Percentiles rank a stretch among this genome's conserved stretches.
phyloP scores from a whole-genome alignment of 2,113 vertebrate species.

The Myotis lucifugus region DNA sequence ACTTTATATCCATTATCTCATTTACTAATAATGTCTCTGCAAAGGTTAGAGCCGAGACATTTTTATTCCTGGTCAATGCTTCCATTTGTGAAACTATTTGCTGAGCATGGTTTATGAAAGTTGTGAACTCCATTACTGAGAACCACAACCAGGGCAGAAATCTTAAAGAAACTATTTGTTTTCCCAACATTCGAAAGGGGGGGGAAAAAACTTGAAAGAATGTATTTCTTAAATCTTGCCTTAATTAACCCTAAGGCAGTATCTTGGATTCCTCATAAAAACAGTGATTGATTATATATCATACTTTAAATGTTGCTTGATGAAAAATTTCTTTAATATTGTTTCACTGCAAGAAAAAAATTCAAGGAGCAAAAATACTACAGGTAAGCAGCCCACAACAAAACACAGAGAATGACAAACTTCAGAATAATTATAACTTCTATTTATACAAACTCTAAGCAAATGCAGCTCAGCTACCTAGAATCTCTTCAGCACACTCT shows the following conservation, averaged over 20 bases:
- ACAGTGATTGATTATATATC: neutral
- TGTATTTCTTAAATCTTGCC: neutral
- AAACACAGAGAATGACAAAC: neutral
- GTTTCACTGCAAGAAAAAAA: neutral
- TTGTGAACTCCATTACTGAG: conserved; percentile 12
- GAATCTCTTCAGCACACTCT: conserved; percentile 10
- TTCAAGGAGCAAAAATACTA: neutral
- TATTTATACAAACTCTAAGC: conserved; percentile 45
- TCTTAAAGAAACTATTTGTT: neutral
- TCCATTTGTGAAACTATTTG: conserved; percentile 16
- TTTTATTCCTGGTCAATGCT: neutral
- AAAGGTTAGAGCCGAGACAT: neutral
- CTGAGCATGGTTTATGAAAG: neutral
- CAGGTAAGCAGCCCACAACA: neutral
- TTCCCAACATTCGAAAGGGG: neutral
- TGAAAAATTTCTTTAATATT: conserved; percentile 9
- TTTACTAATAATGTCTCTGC: neutral
- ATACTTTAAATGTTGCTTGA: conserved; percentile 37
- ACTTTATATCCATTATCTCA: neutral
- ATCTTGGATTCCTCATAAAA: neutral
- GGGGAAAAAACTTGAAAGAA: neutral
- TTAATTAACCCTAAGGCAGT: neutral
- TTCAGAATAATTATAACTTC: conserved; percentile 15
- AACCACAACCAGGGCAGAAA: neutral
- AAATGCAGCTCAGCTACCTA: neutral